phyloP scores from a whole-genome alignment of 2,113 vertebrate genomes.

The Emydura subglobosa region DNA sequence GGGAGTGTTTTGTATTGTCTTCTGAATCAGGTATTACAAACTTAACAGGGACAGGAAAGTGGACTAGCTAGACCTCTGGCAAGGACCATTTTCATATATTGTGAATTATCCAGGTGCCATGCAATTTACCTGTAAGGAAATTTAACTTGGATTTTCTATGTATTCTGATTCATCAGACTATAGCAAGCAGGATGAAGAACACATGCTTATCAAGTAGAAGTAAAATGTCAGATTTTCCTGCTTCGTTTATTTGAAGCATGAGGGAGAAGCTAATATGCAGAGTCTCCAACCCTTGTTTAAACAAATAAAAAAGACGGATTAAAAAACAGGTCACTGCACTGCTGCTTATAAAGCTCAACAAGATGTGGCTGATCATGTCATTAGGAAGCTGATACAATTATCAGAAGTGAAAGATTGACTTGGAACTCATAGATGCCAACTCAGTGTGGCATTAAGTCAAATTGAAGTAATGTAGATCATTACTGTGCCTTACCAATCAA shows the following conservation, averaged over 20 bases:
- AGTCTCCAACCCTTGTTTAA: background rate
- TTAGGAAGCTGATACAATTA: slow-evolving; percentile 27
- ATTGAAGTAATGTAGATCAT: background rate
- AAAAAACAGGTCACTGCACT: background rate
- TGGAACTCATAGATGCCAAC: background rate
- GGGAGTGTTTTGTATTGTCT: background rate
- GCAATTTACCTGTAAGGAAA: slow-evolving; percentile 23
- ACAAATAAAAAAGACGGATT: background rate
- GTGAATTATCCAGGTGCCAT: slow-evolving; percentile 5
- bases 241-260: slow-evolving; percentile 29
- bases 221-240: background rate
- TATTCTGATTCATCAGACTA: slow-evolving; percentile 22
- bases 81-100: background rate
- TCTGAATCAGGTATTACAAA: background rate
- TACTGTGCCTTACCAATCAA: background rate
- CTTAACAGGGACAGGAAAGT: background rate
- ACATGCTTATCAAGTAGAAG: background rate
- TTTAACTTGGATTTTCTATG: slow-evolving; percentile 40
- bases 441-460: background rate
- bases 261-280: background rate
- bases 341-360: background rate
- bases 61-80: background rate
- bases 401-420: background rate
- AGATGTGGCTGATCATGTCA: background rate
- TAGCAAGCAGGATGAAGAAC: slow-evolving; percentile 8